Evolutionary conservation across 2,888 invertebrate genomes (phyloP), one percentile per base, ranked within the genome.

Genomic region (Epistrophe eligans): DNA sequence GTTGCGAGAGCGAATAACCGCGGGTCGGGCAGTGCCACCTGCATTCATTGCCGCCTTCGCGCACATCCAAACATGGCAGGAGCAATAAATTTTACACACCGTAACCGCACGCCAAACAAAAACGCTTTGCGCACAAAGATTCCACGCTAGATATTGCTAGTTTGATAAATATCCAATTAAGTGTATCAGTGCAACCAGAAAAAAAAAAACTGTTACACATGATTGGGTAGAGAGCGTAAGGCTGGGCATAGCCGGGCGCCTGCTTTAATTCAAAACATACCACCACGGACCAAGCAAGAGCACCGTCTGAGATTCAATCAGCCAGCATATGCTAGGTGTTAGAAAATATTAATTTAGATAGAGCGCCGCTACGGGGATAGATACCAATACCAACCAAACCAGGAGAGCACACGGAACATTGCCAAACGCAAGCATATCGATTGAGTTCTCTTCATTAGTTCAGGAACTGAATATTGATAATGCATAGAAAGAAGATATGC

Each of bases 151-250:
- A 87, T 87, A 83, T 83, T 52, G 58, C 24, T 32, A 66, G 55
- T 60, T 79, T 79, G 87, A 87, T 87, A 83, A 83, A 87, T 87
- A 87, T 87, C 87, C 87, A 87, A 87, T 87, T 87, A 87, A 87
- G 83, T 66, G 66, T 76, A 76, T 76, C 79, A 79, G 83, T 79
- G 66, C 74, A 73, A 60, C 83, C 38, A 70, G 19, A 8, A 24
- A 66, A 19, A 66, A 19, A 66, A 66, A 19, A 66, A 32, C 64
- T 13, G 35, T 70, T 64, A 28, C 11, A 28, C 38, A 35, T 32
- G 43, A 35, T 35, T 57, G 48, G 55, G 50, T 32, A 55, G 11
- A 28, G 40, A 58, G 35, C n/a, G 50, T 50, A 66, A 66, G 73
- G 19, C 35, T 11, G 58, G 58, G 58, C 35, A 35, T 15, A 67